Conservation (phyloP, 2,888 invertebrate genomes). For the Chaitophorus viminalis region DNA sequence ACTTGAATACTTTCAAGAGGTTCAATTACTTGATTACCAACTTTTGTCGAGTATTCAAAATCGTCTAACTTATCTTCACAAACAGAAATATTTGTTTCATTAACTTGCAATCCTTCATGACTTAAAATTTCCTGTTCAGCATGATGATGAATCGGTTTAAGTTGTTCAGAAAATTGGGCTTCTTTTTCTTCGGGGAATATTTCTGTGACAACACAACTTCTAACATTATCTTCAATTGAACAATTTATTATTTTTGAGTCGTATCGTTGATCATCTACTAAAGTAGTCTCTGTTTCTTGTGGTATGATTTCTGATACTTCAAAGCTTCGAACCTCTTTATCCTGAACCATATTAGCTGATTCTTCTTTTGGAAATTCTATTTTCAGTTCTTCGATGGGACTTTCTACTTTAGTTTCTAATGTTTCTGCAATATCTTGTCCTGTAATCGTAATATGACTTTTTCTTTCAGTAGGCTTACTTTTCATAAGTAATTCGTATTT, state of each 20-base stretch:
- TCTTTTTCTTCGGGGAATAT: constrained; percentile 48
- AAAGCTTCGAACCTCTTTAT: constrained; percentile 66
- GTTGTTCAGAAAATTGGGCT: neutral
- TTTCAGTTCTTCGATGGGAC: constrained; percentile 64
- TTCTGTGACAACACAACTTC: constrained; percentile 42
- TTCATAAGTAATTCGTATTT: constrained; percentile 49
- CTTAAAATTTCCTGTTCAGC: constrained; percentile 44
- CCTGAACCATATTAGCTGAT: constrained; percentile 1
- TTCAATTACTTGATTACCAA: constrained; percentile 23
- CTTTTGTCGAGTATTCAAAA: constrained; percentile 21
- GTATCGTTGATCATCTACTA: constrained; percentile 50
- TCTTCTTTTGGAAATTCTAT: constrained; percentile 32
- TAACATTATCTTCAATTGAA: constrained; percentile 19
- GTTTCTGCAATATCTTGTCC: constrained; percentile 63
- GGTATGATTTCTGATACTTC: constrained; percentile 68
- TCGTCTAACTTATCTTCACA: constrained; percentile 5
- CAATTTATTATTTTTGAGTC: neutral
- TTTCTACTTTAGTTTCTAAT: constrained; percentile 64
- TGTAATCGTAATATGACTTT: constrained; percentile 63
- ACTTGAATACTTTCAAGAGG: constrained; percentile 68
- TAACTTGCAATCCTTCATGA: constrained; percentile 37
- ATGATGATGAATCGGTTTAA: neutral
- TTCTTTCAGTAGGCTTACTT: constrained; percentile 62
- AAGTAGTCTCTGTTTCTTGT: constrained; percentile 66
- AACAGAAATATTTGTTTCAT: constrained; percentile 38